Evolutionary conservation across 2,797 vertebrate species (phyloP).

Genomic region (Phalloptychus januarius): DNA sequence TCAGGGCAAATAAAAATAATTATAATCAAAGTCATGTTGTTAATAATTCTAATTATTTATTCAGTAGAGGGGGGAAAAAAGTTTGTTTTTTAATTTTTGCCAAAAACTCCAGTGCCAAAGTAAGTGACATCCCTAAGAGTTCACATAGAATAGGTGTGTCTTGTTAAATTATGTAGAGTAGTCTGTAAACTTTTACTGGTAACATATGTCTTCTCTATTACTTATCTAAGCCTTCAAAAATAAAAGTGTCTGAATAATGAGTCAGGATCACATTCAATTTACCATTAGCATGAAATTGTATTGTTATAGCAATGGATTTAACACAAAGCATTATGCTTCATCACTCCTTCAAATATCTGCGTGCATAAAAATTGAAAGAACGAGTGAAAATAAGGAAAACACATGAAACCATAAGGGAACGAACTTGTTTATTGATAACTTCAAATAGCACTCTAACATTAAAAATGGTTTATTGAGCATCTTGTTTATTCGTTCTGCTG

Average conservation of each 20-base stretch:
- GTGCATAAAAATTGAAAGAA: neutral
- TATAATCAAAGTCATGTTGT: no score
- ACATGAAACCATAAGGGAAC: neutral
- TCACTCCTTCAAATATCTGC: neutral
- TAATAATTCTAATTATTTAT: neutral
- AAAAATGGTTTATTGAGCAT: neutral
- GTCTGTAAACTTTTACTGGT: neutral
- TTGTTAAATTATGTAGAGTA: neutral
- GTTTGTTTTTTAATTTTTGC: neutral
- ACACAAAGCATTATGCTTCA: no score
- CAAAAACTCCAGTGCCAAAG: neutral
- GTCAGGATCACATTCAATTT: no score
- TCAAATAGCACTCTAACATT: neutral
- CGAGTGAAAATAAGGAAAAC: neutral
- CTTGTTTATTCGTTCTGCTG: neutral
- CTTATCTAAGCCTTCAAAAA: no score
- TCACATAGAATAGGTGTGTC: neutral
- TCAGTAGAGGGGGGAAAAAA: neutral
- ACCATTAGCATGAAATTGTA: no score
- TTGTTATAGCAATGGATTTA: no score
- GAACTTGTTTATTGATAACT: neutral
- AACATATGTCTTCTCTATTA: neutral
- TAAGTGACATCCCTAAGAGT: neutral
- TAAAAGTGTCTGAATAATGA: no score
- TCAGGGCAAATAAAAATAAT: no score